These are phyloP conservation scores for Dichetophora obliterata DNA, from an alignment of 2,888 invertebrate species.

Conservation along the genomic window DNA sequence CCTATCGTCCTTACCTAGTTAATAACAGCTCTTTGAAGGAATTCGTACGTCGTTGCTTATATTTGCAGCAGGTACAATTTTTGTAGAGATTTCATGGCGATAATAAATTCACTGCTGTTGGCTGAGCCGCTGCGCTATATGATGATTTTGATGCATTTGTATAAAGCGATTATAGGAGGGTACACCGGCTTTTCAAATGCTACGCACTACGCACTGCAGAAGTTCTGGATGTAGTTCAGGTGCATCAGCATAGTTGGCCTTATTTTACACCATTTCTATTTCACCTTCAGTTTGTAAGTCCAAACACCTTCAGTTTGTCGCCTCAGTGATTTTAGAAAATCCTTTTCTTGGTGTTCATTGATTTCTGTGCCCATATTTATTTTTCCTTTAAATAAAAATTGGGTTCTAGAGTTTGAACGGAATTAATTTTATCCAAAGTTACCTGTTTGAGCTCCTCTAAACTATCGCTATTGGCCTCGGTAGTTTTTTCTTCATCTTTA, in stretches of 20 bases:
- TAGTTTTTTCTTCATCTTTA: background rate
- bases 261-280: background rate
- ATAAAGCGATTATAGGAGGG: conserved; percentile 70
- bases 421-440: background rate
- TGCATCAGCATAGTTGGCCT: conserved; percentile 58
- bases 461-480: too few species aligned
- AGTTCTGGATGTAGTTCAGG: conserved; percentile 55
- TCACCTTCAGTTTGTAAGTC: background rate
- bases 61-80: conserved; percentile 48
- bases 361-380: background rate
- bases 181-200: conserved; percentile 77
- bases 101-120: conserved; percentile 71
- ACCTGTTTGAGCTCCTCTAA: too few species aligned
- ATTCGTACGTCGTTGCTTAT: too few species aligned
- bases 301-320: conserved; percentile 29
- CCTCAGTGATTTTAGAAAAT: conserved; percentile 48
- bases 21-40: too few species aligned
- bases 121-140: conserved; percentile 78
- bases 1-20: too few species aligned
- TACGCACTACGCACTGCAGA: conserved; percentile 70
- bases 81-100: conserved; percentile 58
- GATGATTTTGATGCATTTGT: conserved; percentile 81
- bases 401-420: background rate
- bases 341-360: conserved; percentile 33
- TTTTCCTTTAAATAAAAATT: background rate